Percentiles rank a stretch among this genome's conserved stretches.
Evolutionary conservation across 2,888 invertebrate genomes (phyloP).

Genomic region (Yponomeuta evonymella): DNA sequence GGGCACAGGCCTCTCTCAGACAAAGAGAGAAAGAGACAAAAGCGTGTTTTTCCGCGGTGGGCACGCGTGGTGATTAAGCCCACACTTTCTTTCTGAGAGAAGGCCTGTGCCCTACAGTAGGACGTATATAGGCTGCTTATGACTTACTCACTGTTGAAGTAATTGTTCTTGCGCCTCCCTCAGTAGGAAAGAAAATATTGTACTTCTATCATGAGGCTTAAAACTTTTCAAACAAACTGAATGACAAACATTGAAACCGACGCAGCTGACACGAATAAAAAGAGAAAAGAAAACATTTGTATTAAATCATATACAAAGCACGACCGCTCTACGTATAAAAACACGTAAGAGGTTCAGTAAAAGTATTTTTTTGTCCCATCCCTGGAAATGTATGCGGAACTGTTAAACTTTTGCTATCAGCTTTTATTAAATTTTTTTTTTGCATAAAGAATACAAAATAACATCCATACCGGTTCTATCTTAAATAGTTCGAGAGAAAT

Average conservation of each 20-base stretch:
- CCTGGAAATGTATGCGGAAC: slow-evolving; percentile 23
- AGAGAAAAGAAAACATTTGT: background rate
- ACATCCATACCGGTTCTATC: too few species aligned
- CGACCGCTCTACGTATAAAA: background rate
- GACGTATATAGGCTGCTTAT: too few species aligned
- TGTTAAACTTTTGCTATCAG: slow-evolving; percentile 35
- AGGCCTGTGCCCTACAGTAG: too few species aligned
- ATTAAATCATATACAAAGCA: background rate
- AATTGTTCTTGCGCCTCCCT: too few species aligned
- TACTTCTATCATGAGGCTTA: background rate
- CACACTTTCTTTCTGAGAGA: too few species aligned
- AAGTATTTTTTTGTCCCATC: background rate
- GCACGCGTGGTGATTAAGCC: too few species aligned
- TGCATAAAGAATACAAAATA: background rate
- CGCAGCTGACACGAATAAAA: slow-evolving; percentile 1
- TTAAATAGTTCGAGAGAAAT: too few species aligned
- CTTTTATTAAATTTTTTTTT: slow-evolving; percentile 24
- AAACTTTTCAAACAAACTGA: background rate
- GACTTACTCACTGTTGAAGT: too few species aligned
- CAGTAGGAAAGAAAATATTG: too few species aligned
- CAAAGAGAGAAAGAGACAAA: too few species aligned
- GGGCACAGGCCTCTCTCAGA: too few species aligned
- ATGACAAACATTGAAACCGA: background rate
- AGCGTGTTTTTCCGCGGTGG: too few species aligned
- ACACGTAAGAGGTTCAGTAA: background rate